Conservation (phyloP, 30 jellyfish, hydroid and myxozoan species). For the Hydractinia echinata region DNA sequence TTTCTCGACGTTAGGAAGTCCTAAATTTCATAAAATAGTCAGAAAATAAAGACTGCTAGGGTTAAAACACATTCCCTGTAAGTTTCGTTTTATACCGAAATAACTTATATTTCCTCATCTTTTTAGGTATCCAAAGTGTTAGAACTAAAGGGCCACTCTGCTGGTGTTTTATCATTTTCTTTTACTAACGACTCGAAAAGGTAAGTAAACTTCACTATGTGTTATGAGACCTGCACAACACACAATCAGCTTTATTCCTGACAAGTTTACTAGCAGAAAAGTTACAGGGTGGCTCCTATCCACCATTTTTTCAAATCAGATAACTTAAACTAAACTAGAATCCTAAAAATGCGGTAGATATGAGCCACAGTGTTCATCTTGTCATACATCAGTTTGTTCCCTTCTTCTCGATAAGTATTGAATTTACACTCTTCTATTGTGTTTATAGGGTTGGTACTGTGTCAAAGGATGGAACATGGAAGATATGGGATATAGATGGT, state of each 20-base stretch:
- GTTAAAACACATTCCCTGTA: too few species aligned
- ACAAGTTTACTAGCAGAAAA: too few species aligned
- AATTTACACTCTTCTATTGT: not conserved
- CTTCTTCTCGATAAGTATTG: too few species aligned
- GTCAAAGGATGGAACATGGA: conserved; percentile 92
- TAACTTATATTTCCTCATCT: not conserved
- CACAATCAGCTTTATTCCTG: too few species aligned
- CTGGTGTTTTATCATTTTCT: conserved; percentile 86
- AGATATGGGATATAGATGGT: conserved; percentile 95
- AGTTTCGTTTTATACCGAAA: too few species aligned
- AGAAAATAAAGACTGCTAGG: too few species aligned
- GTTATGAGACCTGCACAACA: not conserved
- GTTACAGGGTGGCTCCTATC: too few species aligned
- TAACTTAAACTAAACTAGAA: too few species aligned
- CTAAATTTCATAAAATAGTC: too few species aligned
- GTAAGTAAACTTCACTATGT: conserved; percentile 25
- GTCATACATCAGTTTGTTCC: not conserved
- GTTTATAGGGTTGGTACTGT: conserved; percentile 74
- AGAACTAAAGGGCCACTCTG: conserved; percentile 91
- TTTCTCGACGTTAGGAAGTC: too few species aligned
- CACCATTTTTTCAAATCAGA: too few species aligned
- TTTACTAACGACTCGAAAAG: conserved; percentile 82
- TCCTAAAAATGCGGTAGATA: not conserved
- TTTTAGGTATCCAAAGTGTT: conserved; percentile 60
- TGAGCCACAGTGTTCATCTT: not conserved